Conservation (phyloP, 92 coral and sea anemone genomes). For the Chrysogorgia sp. region DNA sequence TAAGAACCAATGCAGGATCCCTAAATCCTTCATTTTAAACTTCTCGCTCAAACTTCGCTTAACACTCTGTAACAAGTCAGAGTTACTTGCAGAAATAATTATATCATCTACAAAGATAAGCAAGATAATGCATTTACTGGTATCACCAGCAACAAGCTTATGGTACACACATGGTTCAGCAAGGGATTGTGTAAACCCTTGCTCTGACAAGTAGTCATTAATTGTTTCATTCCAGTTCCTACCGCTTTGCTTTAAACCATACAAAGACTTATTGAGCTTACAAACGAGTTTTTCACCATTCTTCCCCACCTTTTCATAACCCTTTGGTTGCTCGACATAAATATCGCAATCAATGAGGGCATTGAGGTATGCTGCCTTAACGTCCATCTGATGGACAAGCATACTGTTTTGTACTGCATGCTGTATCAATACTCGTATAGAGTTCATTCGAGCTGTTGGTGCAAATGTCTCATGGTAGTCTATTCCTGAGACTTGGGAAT, state of each 20-base stretch:
- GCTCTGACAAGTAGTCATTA: conserved; percentile 7
- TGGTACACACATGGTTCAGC: conserved; percentile 48
- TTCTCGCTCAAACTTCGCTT: conserved; percentile 31
- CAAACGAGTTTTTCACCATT: conserved; percentile 52
- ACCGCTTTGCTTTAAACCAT: conserved; percentile 46
- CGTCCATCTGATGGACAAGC: conserved; percentile 50
- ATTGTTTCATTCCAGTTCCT: conserved; percentile 46
- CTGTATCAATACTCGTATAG: conserved; percentile 47
- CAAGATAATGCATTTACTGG: background rate
- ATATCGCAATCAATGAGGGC: conserved; percentile 55
- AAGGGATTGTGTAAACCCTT: conserved; percentile 43
- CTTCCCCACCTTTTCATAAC: conserved; percentile 49
- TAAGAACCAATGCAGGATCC: conserved; percentile 48
- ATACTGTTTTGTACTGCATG: conserved; percentile 40
- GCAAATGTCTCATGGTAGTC: conserved; percentile 48
- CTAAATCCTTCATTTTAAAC: conserved; percentile 65
- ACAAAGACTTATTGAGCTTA: conserved; percentile 24
- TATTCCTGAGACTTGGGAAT: too few relatives aligned
- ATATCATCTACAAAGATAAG: too few relatives aligned
- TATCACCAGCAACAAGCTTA: background rate
- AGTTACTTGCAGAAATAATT: conserved; percentile 25
- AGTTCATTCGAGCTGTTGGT: conserved; percentile 53
- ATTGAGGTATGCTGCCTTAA: conserved; percentile 48
- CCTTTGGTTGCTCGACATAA: conserved; percentile 53
- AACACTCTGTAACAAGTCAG: background rate